Evolutionary conservation across 2,113 vertebrate genomes (phyloP).

Genomic region (Ictalurus punctatus): DNA sequence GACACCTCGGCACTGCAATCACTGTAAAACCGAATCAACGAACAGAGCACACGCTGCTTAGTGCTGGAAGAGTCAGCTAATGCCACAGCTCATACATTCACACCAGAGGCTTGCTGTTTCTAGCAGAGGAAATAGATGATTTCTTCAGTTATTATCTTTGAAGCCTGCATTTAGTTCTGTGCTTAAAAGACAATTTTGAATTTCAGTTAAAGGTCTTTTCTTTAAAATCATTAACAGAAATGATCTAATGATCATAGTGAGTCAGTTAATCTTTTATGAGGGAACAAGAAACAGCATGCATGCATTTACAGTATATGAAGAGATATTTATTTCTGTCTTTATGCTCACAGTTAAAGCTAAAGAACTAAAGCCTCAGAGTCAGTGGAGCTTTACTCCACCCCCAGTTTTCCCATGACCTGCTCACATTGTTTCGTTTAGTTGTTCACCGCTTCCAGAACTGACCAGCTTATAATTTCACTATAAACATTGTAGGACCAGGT

Average conservation of each 20-base stretch:
- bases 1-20: neutral
- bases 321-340: neutral
- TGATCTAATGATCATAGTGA: neutral
- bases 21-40: neutral
- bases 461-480: constrained; percentile 17
- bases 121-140: neutral
- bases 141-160: neutral
- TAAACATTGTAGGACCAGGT: constrained; percentile 11
- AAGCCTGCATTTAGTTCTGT: neutral
- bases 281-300: neutral
- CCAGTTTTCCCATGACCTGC: constrained; percentile 43
- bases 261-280: neutral
- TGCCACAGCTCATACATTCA: neutral
- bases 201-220: neutral
- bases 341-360: constrained; percentile 1
- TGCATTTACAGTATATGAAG: neutral
- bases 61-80: neutral
- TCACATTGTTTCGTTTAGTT: neutral
- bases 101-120: neutral
- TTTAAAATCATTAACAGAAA: neutral
- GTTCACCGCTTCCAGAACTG: neutral
- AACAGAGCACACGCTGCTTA: neutral
- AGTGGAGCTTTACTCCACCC: constrained; percentile 23
- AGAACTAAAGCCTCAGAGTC: constrained; percentile 2
- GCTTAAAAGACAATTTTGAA: neutral